Conservation (phyloP, 2,888 invertebrate genomes). For the Harpagoxenus sublaevis region DNA sequence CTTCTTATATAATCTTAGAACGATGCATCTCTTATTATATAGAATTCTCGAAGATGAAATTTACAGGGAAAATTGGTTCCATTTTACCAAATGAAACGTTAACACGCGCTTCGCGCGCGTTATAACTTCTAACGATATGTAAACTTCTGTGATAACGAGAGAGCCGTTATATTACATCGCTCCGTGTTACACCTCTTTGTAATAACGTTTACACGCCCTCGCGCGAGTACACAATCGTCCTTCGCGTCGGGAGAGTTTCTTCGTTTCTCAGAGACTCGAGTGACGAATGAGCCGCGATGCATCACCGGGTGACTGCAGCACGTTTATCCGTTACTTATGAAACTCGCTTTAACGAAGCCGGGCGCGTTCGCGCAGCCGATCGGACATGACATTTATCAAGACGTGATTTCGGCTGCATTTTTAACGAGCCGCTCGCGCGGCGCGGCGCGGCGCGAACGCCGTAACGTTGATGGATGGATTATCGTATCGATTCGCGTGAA, state of each 20-base stretch:
- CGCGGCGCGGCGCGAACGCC: conserved; percentile 45
- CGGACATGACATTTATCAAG: conserved; percentile 73
- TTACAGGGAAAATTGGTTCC: background rate
- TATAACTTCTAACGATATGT: conserved; percentile 42
- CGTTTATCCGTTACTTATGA: conserved; percentile 54
- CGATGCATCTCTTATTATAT: background rate
- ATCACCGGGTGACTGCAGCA: conserved; percentile 69
- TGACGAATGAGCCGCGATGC: conserved; percentile 65
- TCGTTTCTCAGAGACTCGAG: conserved; percentile 57
- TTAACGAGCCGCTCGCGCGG: conserved; percentile 66
- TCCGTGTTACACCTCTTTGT: conserved; percentile 38
- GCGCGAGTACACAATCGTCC: conserved; percentile 32
- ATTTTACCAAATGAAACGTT: conserved; percentile 8
- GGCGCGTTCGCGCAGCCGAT: conserved; percentile 12
- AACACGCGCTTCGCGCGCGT: background rate
- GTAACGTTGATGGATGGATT: conserved; percentile 73
- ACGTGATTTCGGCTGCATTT: conserved; percentile 72
- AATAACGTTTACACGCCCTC: conserved; percentile 47
- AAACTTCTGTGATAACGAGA: conserved; percentile 48
- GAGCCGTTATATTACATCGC: conserved; percentile 17
- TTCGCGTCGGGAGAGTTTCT: conserved; percentile 24
- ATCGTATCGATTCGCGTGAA: conserved; percentile 69
- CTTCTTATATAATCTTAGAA: background rate
- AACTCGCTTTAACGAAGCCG: conserved; percentile 36
- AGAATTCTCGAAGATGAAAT: background rate